Evolutionary conservation across 2,113 vertebrate genomes (phyloP).

Genomic region (Corvus cornix): DNA sequence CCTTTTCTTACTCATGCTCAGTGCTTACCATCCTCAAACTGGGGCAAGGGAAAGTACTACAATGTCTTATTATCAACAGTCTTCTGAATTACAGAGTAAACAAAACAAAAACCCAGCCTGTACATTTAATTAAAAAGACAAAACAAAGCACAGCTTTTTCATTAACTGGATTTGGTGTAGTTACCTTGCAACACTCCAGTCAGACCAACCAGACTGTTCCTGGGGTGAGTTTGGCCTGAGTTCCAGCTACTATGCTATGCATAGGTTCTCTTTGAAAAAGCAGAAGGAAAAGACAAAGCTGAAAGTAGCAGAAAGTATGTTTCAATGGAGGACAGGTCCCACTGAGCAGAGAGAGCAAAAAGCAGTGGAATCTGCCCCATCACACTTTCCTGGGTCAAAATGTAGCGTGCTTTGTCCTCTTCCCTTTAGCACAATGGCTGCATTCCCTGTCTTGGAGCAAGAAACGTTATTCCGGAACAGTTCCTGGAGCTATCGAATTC

Average conservation of each 20-base stretch:
- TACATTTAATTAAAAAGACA: neutral
- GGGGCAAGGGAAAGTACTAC: neutral
- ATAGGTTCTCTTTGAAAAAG: neutral
- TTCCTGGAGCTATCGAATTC: conserved; percentile 61
- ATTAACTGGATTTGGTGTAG: neutral
- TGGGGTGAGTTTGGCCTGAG: neutral
- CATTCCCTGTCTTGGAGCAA: conserved; percentile 4
- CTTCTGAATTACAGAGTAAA: neutral
- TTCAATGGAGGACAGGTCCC: neutral
- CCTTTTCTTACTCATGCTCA: neutral
- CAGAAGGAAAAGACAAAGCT: neutral
- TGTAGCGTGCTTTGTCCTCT: neutral
- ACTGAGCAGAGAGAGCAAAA: neutral
- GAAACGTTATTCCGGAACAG: conserved; percentile 20
- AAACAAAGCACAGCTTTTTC: neutral
- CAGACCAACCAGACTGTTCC: neutral
- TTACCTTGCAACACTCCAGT: neutral
- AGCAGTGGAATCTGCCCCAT: neutral
- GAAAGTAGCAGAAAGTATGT: neutral
- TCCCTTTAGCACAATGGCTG: conserved; percentile 30
- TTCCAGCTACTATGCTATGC: neutral
- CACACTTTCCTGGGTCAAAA: neutral
- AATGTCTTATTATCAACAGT: neutral
- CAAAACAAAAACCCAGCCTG: neutral
- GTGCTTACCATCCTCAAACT: neutral